Evolutionary conservation across 2,797 vertebrate genomes (phyloP), one percentile per base, ranked within the genome.

Genomic region (Myotis planiceps): DNA sequence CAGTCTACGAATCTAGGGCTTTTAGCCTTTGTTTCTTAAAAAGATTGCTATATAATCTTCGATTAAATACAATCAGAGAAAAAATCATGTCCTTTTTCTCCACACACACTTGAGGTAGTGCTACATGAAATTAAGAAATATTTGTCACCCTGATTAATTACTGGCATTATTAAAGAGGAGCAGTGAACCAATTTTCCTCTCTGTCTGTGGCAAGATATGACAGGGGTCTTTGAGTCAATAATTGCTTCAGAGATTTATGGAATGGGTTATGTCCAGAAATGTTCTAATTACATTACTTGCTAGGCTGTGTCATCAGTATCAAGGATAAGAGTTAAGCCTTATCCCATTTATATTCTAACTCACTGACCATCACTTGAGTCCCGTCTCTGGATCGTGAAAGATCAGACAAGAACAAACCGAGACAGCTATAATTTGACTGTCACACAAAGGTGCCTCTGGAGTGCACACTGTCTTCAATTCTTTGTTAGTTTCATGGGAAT

Each of bases 151-250:
- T 91, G 32, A 60, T 92, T 71, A 86, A 23, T 27, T 75, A 53
- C 16, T 8, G 2, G n/a, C 27, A 65, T 45, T 69, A 69, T 60
- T 51, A 82, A 80, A 82, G 27, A 47, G 42, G 21, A 65, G 5
- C 2, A 49, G 2, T 6, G 10, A 81, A 34, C 12, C 2, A 23
- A 12, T 72, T 82, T 65, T 81, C 8, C 51, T 83, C 23, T 72
- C 18, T 29, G 13, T 93, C 18, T 90, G 2, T 87, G 32, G 32
- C n/a, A 92, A 97, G 81, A 72, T 92, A 88, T 5, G 19, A 45
- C 3, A 45, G 21, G 3, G 37, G 0, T 75, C 58, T 75, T 69
- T 75, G 42, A 88, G 55, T 9, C 39, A 90, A 74, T 4, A 51
- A 75, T 60, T 16, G 83, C 71, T 82, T 72, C 34, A 94, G 78